Conservation (phyloP, 1,140 invertebrate species). For the Anagrus nilaparvatae region DNA sequence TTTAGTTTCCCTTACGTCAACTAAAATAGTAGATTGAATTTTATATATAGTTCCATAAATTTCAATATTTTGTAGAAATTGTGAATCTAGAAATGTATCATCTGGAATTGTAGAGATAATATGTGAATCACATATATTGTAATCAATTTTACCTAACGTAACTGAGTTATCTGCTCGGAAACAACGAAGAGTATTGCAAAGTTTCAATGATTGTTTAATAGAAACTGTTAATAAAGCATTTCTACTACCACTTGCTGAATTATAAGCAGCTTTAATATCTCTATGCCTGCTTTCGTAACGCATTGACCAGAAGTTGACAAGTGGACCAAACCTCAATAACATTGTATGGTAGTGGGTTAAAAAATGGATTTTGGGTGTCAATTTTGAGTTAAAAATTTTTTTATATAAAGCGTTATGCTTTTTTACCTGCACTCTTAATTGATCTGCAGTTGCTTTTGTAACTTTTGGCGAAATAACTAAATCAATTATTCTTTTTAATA, state of each 20-base stretch:
- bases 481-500: conserved; percentile 5
- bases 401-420: background rate
- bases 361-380: conserved; percentile 17
- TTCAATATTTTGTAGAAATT: too few species aligned
- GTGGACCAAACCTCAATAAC: conserved; percentile 5
- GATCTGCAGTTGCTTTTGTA: background rate
- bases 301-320: conserved; percentile 8
- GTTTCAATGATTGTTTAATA: conserved; percentile 5
- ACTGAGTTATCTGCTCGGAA: background rate
- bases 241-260: conserved; percentile 4
- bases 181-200: conserved; percentile 8
- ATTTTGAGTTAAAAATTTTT: conserved; percentile 1
- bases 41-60: conserved; percentile 5
- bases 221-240: conserved; percentile 9
- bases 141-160: conserved; percentile 1
- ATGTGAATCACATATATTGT: conserved; percentile 1
- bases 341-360: conserved; percentile 14
- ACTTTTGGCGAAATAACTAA: conserved; percentile 12
- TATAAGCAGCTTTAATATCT: background rate
- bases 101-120: too few species aligned
- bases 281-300: conserved; percentile 10
- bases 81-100: too few species aligned
- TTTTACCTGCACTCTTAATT: background rate
- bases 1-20: background rate
- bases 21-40: conserved; percentile 1